These are phyloP conservation scores for Mellilla xanthometata DNA, from an alignment of 2,888 invertebrate genomes.

Conservation along the genomic window DNA sequence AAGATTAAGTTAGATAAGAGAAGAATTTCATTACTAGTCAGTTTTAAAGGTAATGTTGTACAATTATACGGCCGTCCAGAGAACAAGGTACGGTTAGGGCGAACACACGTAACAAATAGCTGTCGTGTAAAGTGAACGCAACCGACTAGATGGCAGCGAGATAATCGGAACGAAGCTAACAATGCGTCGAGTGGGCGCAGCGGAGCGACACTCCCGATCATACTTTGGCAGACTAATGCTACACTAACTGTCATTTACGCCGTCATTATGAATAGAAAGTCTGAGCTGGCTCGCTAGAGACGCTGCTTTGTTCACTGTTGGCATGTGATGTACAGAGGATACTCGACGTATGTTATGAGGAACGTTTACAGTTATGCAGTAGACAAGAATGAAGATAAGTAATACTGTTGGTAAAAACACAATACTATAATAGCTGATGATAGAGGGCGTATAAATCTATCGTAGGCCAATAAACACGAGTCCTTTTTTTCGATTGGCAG, in stretches of 20 bases:
- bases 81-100: slow-evolving; percentile 18
- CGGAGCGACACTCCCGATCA: slow-evolving; percentile 33
- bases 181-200: slow-evolving; percentile 36
- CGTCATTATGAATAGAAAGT: slow-evolving; percentile 13
- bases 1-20: slow-evolving; percentile 6
- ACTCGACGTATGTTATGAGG: too few species aligned
- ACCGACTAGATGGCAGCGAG: slow-evolving; percentile 37
- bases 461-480: too few species aligned
- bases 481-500: too few species aligned
- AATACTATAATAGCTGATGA: too few species aligned
- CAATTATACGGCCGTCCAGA: slow-evolving; percentile 16
- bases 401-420: too few species aligned
- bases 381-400: too few species aligned
- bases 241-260: slow-evolving; percentile 16
- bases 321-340: too few species aligned
- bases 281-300: background rate
- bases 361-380: too few species aligned
- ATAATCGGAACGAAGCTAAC: slow-evolving; percentile 36
- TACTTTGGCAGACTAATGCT: slow-evolving; percentile 23
- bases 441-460: too few species aligned
- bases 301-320: background rate
- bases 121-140: slow-evolving; percentile 37
- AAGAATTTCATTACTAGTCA: slow-evolving; percentile 7
- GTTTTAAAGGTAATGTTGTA: slow-evolving; percentile 14
- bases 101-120: slow-evolving; percentile 25